Conservation (phyloP, 2,797 vertebrate species). For the Danio choprae region DNA sequence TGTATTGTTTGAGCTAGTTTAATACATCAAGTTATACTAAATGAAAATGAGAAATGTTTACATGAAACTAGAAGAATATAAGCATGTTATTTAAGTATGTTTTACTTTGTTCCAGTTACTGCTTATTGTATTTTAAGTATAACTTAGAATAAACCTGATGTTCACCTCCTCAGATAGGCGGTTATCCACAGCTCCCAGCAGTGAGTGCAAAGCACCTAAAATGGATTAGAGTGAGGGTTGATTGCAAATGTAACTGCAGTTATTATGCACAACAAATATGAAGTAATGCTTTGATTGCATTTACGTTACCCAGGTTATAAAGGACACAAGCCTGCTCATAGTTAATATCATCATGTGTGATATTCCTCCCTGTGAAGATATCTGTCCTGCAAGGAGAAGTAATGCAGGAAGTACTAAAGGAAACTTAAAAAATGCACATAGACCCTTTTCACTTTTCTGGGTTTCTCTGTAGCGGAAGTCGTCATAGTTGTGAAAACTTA, state of each 20-base stretch:
- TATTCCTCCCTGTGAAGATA: slow-evolving; percentile 83
- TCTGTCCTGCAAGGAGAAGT: slow-evolving; percentile 77
- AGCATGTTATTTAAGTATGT: background rate
- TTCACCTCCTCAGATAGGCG: slow-evolving; percentile 85
- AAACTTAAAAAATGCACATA: background rate
- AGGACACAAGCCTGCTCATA: slow-evolving; percentile 87
- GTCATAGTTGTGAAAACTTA: too few relatives aligned
- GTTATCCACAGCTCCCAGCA: slow-evolving; percentile 88
- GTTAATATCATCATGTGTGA: slow-evolving; percentile 85
- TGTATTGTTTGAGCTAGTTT: too few relatives aligned
- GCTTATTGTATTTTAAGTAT: too few relatives aligned
- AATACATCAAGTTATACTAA: too few relatives aligned
- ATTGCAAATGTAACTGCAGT: background rate
- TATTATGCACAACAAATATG: background rate
- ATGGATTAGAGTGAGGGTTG: background rate
- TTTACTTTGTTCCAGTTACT: too few relatives aligned
- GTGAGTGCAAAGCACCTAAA: slow-evolving; percentile 84
- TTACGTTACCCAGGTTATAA: slow-evolving; percentile 84
- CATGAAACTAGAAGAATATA: too few relatives aligned
- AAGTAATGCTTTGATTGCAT: background rate
- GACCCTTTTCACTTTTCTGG: too few relatives aligned
- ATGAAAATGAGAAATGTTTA: too few relatives aligned
- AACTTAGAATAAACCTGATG: too few relatives aligned
- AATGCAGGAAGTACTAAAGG: background rate
- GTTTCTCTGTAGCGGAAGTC: too few relatives aligned